Percentiles rank a stretch among this genome's conserved stretches.
Conservation (phyloP, 2,797 vertebrate genomes). For the Borostomias antarcticus region DNA sequence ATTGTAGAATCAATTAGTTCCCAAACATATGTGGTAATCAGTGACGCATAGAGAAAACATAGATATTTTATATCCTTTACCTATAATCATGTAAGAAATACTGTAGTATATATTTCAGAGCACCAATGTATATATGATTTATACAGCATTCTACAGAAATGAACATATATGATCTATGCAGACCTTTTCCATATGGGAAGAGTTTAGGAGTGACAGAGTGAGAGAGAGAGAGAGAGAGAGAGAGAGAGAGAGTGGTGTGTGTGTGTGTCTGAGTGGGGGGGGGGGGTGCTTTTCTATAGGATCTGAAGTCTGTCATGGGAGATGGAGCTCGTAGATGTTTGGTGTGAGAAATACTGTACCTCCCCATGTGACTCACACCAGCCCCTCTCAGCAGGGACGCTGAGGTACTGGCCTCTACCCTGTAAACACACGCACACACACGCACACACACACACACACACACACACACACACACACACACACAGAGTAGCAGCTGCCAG, state of each 20-base stretch:
- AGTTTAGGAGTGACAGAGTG: too few relatives aligned
- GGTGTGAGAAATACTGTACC: neutral
- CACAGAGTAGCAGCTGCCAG: conserved; percentile 73
- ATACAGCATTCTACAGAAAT: too few relatives aligned
- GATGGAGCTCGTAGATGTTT: neutral
- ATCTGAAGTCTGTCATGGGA: neutral
- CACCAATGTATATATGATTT: too few relatives aligned
- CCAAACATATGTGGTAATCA: too few relatives aligned
- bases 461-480: conserved; percentile 20
- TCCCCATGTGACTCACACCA: conserved; percentile 8
- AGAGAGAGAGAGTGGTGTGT: neutral
- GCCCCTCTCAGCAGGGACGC: conserved; percentile 9
- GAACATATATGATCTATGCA: too few relatives aligned
- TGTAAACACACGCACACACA: conserved; percentile 56
- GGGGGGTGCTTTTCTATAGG: too few relatives aligned
- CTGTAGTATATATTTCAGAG: too few relatives aligned
- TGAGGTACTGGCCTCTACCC: conserved; percentile 30
- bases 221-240: neutral
- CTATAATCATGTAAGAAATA: too few relatives aligned
- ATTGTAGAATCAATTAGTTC: too few relatives aligned
- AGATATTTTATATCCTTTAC: too few relatives aligned
- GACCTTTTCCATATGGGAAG: too few relatives aligned
- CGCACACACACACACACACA: conserved; percentile 19
- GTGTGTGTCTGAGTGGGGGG: neutral
- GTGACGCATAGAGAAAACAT: too few relatives aligned